Evolutionary conservation across 2,888 invertebrate genomes (phyloP).

Genomic region (Bellardia bayeri): DNA sequence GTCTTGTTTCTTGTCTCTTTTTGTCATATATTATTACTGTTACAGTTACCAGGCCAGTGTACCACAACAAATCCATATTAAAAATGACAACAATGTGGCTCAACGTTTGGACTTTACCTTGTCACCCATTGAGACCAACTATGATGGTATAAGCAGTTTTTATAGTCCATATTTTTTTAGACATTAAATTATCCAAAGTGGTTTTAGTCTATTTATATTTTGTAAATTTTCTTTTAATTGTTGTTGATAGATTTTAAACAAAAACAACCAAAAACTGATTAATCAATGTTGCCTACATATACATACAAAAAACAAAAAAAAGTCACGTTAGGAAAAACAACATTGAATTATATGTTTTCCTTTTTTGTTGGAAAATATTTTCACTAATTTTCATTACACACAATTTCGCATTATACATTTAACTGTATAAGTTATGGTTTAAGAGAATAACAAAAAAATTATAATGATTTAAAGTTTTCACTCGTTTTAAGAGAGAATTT

Average conservation of each 20-base stretch:
- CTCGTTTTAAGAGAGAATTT: constrained; percentile 19
- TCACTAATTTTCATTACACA: constrained; percentile 20
- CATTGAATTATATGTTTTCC: neutral
- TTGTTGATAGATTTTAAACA: constrained; percentile 64
- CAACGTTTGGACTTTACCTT: constrained; percentile 82
- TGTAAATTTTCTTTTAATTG: constrained; percentile 66
- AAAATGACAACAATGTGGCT: constrained; percentile 81
- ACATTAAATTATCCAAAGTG: constrained; percentile 76
- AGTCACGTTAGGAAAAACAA: neutral
- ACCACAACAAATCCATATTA: constrained; percentile 82
- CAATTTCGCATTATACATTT: neutral
- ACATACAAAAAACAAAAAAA: too few species aligned
- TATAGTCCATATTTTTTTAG: constrained; percentile 83
- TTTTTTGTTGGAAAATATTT: neutral
- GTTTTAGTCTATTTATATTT: constrained; percentile 69
- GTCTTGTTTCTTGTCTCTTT: constrained; percentile 31
- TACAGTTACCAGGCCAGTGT: constrained; percentile 85
- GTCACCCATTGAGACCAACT: constrained; percentile 81
- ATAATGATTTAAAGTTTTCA: neutral
- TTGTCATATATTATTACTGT: constrained; percentile 5
- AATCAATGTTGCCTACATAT: constrained; percentile 36
- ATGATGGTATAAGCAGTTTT: constrained; percentile 84
- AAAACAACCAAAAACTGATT: constrained; percentile 6
- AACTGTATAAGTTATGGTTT: constrained; percentile 1
- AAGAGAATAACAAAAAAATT: constrained; percentile 47